Percentiles rank a stretch among this genome's conserved stretches.
Evolutionary conservation across 2,113 vertebrate species (phyloP).

Genomic region (Herpetotheres cachinnans): DNA sequence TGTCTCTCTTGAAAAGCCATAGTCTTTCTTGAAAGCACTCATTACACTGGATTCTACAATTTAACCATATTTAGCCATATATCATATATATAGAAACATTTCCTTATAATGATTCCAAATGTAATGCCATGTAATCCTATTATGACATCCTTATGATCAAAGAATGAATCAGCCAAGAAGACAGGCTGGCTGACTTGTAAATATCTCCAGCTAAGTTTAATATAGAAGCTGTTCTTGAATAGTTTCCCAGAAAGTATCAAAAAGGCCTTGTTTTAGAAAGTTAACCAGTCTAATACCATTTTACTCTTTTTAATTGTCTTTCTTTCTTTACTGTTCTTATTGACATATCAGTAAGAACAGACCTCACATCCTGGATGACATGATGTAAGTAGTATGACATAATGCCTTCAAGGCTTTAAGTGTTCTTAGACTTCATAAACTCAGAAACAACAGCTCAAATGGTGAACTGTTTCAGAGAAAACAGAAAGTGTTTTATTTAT

Average conservation of each 20-base stretch:
- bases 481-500: neutral
- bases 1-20: neutral
- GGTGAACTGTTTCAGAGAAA: neutral
- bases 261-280: slow-evolving; percentile 7
- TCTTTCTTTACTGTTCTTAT: slow-evolving; percentile 29
- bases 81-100: neutral
- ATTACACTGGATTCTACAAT: neutral
- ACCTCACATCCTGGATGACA: slow-evolving; percentile 47
- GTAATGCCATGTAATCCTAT: neutral
- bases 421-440: neutral
- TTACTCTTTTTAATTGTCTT: slow-evolving; percentile 53
- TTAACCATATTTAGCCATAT: neutral
- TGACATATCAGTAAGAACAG: slow-evolving; percentile 42
- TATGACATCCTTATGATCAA: neutral
- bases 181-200: neutral
- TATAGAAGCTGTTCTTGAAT: neutral
- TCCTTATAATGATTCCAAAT: neutral
- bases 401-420: neutral
- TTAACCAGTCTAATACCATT: slow-evolving; percentile 12
- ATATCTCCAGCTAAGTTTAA: neutral
- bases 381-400: neutral
- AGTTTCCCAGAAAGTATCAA: neutral
- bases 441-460: neutral
- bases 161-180: neutral
- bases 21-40: neutral